Conservation (phyloP, 2,888 invertebrate genomes). For the Linnaemya vulpina region DNA sequence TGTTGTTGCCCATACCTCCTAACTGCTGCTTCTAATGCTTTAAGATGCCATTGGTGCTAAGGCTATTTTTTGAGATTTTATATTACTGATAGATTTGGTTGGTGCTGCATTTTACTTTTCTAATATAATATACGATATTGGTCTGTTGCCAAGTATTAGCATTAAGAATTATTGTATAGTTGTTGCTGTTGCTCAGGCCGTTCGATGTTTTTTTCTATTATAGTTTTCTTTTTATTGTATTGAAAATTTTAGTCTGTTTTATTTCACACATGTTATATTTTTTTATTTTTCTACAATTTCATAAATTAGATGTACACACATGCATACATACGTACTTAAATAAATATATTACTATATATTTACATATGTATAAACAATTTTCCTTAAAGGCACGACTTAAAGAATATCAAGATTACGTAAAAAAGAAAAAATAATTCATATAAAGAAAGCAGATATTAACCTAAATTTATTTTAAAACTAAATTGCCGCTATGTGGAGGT, state of each 20-base stretch:
- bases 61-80: conserved; percentile 42
- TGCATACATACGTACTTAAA: neutral
- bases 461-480: conserved; percentile 24
- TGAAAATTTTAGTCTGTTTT: conserved; percentile 68
- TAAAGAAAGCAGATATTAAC: conserved; percentile 33
- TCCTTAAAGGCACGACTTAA: conserved; percentile 26
- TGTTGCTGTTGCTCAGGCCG: conserved; percentile 35
- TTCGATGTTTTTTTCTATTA: conserved; percentile 34
- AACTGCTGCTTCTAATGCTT: conserved; percentile 36
- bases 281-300: conserved; percentile 48
- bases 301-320: conserved; percentile 51
- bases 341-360: neutral
- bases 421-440: neutral
- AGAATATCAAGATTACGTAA: conserved; percentile 2
- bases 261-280: conserved; percentile 62
- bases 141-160: conserved; percentile 68
- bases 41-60: conserved; percentile 32
- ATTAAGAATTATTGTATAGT: conserved; percentile 63
- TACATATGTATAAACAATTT: conserved; percentile 17
- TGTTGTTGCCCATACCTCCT: conserved; percentile 37
- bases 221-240: conserved; percentile 56
- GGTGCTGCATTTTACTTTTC: conserved; percentile 47
- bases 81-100: conserved; percentile 58
- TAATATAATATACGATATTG: conserved; percentile 60
- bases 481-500: neutral